Percentiles rank a stretch among this genome's conserved stretches.
phyloP scores from a whole-genome alignment of 2,888 invertebrate species.

The Platycheirus albimanus region DNA sequence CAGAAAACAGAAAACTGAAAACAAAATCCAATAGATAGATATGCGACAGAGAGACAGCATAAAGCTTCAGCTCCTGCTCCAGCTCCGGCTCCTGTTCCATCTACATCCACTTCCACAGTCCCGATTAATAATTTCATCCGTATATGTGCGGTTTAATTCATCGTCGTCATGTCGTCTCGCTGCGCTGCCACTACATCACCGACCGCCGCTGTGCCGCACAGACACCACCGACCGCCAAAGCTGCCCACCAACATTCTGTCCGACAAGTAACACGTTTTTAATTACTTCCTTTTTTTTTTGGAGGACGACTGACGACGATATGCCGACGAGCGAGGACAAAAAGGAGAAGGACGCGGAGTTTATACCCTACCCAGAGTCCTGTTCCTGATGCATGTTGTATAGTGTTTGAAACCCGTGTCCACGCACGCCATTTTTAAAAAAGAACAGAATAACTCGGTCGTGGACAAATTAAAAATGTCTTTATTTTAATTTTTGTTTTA shows the following conservation, averaged over 20 bases:
- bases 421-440: slow-evolving; percentile 55
- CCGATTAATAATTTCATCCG: slow-evolving; percentile 72
- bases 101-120: no score
- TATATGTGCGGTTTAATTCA: slow-evolving; percentile 72
- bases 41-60: slow-evolving; percentile 53
- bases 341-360: not conserved
- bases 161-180: slow-evolving; percentile 68
- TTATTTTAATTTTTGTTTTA: slow-evolving; percentile 69
- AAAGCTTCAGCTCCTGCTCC: no score
- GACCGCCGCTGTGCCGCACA: slow-evolving; percentile 3
- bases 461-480: slow-evolving; percentile 73
- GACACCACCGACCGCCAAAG: slow-evolving; percentile 35
- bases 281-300: slow-evolving; percentile 65
- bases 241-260: slow-evolving; percentile 65
- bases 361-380: slow-evolving; percentile 12
- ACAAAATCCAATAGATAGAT: slow-evolving; percentile 58
- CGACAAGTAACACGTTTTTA: slow-evolving; percentile 74
- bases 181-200: slow-evolving; percentile 42
- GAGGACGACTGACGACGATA: slow-evolving; percentile 20
- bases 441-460: slow-evolving; percentile 47
- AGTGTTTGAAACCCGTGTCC: slow-evolving; percentile 62
- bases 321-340: slow-evolving; percentile 4
- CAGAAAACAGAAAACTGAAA: slow-evolving; percentile 16
- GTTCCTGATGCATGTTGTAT: slow-evolving; percentile 45
- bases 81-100: no score